Evolutionary conservation across 1,140 invertebrate species (phyloP).

Genomic region (Pogonus chalceus): DNA sequence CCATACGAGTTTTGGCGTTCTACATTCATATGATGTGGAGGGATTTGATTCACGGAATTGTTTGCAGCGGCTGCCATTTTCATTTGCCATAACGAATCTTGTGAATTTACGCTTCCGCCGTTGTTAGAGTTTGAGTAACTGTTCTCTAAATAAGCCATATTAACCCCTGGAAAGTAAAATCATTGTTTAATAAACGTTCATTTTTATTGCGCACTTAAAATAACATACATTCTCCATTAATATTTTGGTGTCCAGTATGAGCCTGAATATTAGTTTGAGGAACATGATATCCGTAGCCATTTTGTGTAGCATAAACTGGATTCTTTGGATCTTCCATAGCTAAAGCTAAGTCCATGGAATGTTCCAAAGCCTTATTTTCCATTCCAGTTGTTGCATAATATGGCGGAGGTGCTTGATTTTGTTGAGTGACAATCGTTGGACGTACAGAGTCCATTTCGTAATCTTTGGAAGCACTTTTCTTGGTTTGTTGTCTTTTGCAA

Average conservation of each 20-base stretch:
- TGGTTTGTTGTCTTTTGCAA: constrained; percentile 70
- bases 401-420: constrained; percentile 72
- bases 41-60: constrained; percentile 44
- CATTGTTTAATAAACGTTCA: constrained; percentile 14
- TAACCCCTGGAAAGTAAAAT: constrained; percentile 48
- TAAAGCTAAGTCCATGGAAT: constrained; percentile 70
- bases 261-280: constrained; percentile 39
- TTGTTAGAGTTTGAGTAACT: constrained; percentile 88
- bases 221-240: constrained; percentile 64
- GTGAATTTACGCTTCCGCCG: constrained; percentile 84
- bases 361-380: constrained; percentile 84
- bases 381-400: constrained; percentile 74
- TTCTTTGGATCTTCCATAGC: constrained; percentile 74
- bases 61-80: constrained; percentile 68
- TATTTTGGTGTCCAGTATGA: constrained; percentile 44
- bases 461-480: constrained; percentile 72
- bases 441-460: constrained; percentile 79
- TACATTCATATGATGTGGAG: constrained; percentile 43
- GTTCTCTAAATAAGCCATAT: constrained; percentile 82
- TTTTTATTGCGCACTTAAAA: background rate
- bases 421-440: constrained; percentile 67
- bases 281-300: constrained; percentile 73
- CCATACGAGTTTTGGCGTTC: constrained; percentile 54
- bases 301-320: constrained; percentile 66
- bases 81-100: constrained; percentile 91